Percentiles rank a stretch among this genome's conserved stretches.
Conservation (phyloP, 2,113 vertebrate species). For the Takifugu bimaculatus region DNA sequence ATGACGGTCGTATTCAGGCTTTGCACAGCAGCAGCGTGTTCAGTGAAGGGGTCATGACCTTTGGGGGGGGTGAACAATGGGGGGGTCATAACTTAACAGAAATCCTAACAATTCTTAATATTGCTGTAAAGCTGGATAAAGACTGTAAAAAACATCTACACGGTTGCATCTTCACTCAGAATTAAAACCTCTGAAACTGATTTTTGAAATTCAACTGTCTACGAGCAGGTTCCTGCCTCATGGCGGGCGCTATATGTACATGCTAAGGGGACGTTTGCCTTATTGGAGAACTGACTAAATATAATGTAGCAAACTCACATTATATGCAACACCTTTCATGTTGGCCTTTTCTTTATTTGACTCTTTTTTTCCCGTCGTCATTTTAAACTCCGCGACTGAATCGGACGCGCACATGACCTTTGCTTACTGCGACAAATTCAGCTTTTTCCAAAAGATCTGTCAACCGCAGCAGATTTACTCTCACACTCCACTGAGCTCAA, state of each 20-base stretch:
- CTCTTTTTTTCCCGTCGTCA: too few relatives aligned
- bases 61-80: not conserved
- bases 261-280: not conserved
- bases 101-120: not conserved
- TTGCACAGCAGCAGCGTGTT: slow-evolving; percentile 28
- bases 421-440: slow-evolving; percentile 74
- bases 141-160: too few relatives aligned
- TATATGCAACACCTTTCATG: too few relatives aligned
- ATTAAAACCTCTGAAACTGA: too few relatives aligned
- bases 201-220: too few relatives aligned
- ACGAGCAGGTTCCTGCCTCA: too few relatives aligned
- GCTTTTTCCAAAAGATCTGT: slow-evolving; percentile 72
- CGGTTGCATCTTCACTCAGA: too few relatives aligned
- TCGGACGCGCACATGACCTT: slow-evolving; percentile 40
- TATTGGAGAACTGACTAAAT: too few relatives aligned
- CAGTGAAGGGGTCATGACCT: slow-evolving; percentile 31
- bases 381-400: not conserved
- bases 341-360: too few relatives aligned
- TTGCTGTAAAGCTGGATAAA: not conserved
- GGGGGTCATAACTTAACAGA: not conserved
- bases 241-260: too few relatives aligned
- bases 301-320: too few relatives aligned
- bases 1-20: slow-evolving; percentile 39
- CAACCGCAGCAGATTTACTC: slow-evolving; percentile 74
- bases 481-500: slow-evolving; percentile 70